phyloP scores from a whole-genome alignment of 2,888 invertebrate species.

The Latheticus oryzae region DNA sequence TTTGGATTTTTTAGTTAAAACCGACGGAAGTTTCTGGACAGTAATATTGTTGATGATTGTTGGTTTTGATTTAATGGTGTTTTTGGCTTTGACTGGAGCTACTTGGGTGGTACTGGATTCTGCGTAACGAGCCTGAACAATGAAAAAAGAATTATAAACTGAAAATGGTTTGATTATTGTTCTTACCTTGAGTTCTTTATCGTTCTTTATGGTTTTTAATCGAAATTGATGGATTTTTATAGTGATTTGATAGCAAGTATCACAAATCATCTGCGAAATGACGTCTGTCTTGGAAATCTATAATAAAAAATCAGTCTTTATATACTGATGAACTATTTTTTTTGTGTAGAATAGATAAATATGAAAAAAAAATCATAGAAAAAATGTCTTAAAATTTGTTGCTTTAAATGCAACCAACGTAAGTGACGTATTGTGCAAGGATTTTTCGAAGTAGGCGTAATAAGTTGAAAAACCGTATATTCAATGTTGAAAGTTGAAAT shows the following conservation, averaged over 20 bases:
- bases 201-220: slow-evolving; percentile 48
- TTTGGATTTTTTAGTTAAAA: not conserved
- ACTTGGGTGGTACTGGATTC: not conserved
- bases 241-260: slow-evolving; percentile 52
- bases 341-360: too few relatives aligned
- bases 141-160: slow-evolving; percentile 10
- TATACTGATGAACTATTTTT: too few relatives aligned
- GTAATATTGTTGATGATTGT: too few relatives aligned
- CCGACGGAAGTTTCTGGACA: not conserved
- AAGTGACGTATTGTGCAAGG: too few relatives aligned
- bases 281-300: slow-evolving; percentile 52
- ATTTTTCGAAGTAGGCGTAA: too few relatives aligned
- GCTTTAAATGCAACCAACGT: too few relatives aligned
- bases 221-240: slow-evolving; percentile 54
- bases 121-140: slow-evolving; percentile 40
- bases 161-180: not conserved
- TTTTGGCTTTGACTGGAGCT: not conserved
- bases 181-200: slow-evolving; percentile 53
- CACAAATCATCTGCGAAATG: slow-evolving; percentile 53
- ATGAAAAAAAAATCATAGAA: too few relatives aligned
- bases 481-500: too few relatives aligned
- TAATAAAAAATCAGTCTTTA: slow-evolving; percentile 39
- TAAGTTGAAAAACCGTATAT: too few relatives aligned
- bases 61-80: too few relatives aligned
- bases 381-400: too few relatives aligned